Evolutionary conservation across 2,113 vertebrate species (phyloP), one percentile per base, ranked within the genome.

Genomic region (Seriola aureovittata): DNA sequence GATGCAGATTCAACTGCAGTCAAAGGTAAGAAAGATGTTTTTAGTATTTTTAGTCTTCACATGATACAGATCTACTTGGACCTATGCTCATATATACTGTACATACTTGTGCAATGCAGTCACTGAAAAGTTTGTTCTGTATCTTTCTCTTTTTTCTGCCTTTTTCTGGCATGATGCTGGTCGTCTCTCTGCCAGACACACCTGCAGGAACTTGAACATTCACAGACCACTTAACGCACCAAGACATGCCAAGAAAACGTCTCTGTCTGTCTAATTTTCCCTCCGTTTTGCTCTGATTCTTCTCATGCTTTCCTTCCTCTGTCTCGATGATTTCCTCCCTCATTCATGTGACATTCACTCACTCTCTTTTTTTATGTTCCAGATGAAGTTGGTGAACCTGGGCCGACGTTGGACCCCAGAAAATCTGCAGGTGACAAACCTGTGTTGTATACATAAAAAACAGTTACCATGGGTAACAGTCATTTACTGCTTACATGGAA

Each of bases 391-490:
- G 70, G 1, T 50, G 81, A 67, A 40, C 72, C 72, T 3, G 60
- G 0, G 2, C 81, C 90, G 0, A 86, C 90, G 8, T 0, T 19
- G 25, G 65, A 70, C 0, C 73, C 84, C 25, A 80, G 78, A 60
- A 80, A 77, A 62, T 52, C 70, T 72, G 23, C 86, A 90, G 92
- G 91, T 92, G 64, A 88, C 29, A 19, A 58, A 21, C n/a, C 19
- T 21, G 19, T 52, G 8, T 48, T 14, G 46, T 48, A 17, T 3
- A 46, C 42, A 48, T 48, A 46, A 14, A 46, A 40, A 36, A 36
- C 34, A 36, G 34, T 36, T 5, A 36, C 34, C 34, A 36, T 36
- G 5, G 4, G 34, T 36, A 4, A 36, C 34, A 6, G 34, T 36
- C 34, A 36, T 6, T 36, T 36, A 36, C 1, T 36, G 34, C 34